These are phyloP conservation scores for Rousettus madagascariensis DNA, from an alignment of 2,797 vertebrate species.

Conservation along the genomic window DNA sequence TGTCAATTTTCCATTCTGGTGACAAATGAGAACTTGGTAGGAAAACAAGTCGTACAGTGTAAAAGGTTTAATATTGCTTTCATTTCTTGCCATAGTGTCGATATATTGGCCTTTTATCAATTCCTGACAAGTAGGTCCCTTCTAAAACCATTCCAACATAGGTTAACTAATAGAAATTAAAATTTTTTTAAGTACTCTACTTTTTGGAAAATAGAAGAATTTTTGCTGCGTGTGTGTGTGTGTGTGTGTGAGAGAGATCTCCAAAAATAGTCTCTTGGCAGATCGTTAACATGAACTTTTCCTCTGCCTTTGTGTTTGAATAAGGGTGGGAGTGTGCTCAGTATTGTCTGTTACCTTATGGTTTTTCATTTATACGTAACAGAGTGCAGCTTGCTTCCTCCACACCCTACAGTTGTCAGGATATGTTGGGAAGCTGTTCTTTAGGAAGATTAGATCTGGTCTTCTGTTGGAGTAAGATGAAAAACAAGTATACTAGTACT, in stretches of 20 bases:
- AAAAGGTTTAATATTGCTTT: background rate
- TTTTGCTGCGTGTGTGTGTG: background rate
- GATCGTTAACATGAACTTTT: constrained; percentile 66
- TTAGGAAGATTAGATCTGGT: constrained; percentile 11
- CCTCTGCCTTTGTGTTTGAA: constrained; percentile 53
- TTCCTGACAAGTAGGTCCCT: background rate
- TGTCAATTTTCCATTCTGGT: background rate
- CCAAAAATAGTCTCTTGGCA: constrained; percentile 72
- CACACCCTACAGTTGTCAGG: constrained; percentile 67
- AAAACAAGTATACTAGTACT: background rate
- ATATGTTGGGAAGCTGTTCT: constrained; percentile 56
- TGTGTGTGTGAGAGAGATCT: background rate
- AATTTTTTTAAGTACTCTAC: background rate
- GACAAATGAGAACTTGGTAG: background rate
- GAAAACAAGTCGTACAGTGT: background rate
- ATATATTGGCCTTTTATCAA: constrained; percentile 7
- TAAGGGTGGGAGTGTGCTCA: constrained; percentile 35
- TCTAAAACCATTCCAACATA: background rate
- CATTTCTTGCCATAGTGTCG: background rate
- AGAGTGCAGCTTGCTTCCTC: constrained; percentile 76
- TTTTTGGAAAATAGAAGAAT: background rate
- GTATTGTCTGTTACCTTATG: constrained; percentile 74
- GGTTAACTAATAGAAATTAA: background rate
- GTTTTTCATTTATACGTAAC: constrained; percentile 79
- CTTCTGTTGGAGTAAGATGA: background rate